Percentiles rank a stretch among this genome's conserved stretches.
Conservation (phyloP, 2,113 vertebrate species). For the Dicrurus megarhynchus region DNA sequence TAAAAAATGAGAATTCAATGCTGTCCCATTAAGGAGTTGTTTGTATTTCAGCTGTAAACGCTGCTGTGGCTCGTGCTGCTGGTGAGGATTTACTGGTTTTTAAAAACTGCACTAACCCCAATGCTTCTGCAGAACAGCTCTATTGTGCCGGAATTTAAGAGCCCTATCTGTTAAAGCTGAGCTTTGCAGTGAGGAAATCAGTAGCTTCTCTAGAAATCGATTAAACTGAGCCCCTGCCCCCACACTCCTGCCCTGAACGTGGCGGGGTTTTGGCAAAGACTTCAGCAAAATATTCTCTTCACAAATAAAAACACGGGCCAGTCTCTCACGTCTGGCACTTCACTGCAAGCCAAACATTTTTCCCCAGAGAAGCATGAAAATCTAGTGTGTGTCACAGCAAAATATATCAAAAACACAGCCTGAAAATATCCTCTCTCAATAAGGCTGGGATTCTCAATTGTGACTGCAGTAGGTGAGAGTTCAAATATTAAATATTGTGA, state of each 20-base stretch:
- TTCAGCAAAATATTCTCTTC: not conserved
- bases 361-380: not conserved
- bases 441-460: not conserved
- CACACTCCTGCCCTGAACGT: not conserved
- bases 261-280: not conserved
- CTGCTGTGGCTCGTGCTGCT: not conserved
- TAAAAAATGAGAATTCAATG: not conserved
- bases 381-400: not conserved
- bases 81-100: not conserved
- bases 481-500: not conserved
- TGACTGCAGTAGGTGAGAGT: not conserved
- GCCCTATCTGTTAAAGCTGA: not conserved
- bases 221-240: not conserved
- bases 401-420: not conserved
- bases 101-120: not conserved
- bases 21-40: not conserved
- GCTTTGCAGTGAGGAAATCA: not conserved
- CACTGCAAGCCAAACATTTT: not conserved
- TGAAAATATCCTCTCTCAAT: not conserved
- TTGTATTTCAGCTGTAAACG: not conserved
- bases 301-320: not conserved
- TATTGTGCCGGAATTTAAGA: not conserved
- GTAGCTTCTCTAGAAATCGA: not conserved
- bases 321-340: not conserved
- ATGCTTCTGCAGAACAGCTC: not conserved